Evolutionary conservation across 2,113 vertebrate species (phyloP), one percentile per base, ranked within the genome.

Genomic region (Ia io): DNA sequence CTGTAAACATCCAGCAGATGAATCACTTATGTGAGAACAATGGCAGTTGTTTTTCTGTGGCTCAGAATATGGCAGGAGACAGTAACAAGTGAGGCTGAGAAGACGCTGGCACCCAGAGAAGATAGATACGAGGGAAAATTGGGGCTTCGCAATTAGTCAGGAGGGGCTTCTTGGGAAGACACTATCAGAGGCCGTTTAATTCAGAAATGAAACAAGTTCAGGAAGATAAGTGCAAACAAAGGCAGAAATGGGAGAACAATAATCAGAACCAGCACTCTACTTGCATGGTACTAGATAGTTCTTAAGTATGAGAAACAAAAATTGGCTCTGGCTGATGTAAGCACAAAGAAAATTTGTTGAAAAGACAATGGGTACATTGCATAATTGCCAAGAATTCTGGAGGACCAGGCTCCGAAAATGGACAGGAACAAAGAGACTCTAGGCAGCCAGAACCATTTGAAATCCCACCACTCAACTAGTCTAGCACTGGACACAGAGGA

Each of bases 181-280:
- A 63, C 35, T 32, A 56, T 90, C 87, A 95, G 76, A 40, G 1
- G 22, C 22, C 79, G 30, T 84, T 90, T 76, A 89, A 87, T 79
- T 92, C 70, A 32, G 67, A 51, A 76, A 67, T 28, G 88, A 96
- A 92, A 89, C 42, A 92, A 76, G 88, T 87, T 95, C 80, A 84
- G 80, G 80, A 90, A 59, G 70, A 44, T 59, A 90, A 61, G 63
- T 35, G 37, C 30, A 91, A 71, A 59, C 77, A 42, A 14, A 78
- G 40, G 44, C 71, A 80, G 74, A 47, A 74, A 86, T 37, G 40
- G 40, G 28, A 86, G 35, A 67, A 23, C 6, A 61, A 86, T 87
- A 53, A 28, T 32, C 71, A 51, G 59, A 76, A 44, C 65, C 23
- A 82, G 69, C 69, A 37, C 23, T 37, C 2, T 32, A 13, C 44